Evolutionary conservation across 1,140 invertebrate species (phyloP).

Genomic region (Caenorhabditis elegans): WBcel235 BX284604.4:12095001-12095500

Average conservation of each 20-base stretch:
- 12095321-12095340: slow-evolving; percentile 72
- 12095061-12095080: slow-evolving; percentile 70
- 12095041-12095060: slow-evolving; percentile 87
- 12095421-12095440: slow-evolving; percentile 90
- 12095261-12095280: slow-evolving; percentile 83
- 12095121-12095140: slow-evolving; percentile 92
- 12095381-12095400: slow-evolving; percentile 38
- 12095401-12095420: slow-evolving; percentile 82
- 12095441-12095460: slow-evolving; percentile 93
- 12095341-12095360: slow-evolving; percentile 30
- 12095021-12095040: slow-evolving; percentile 91
- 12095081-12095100: too few species aligned
- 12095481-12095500: slow-evolving; percentile 93
- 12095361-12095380: background rate
- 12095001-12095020: slow-evolving; percentile 96
- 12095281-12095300: slow-evolving; percentile 79
- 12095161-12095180: slow-evolving; percentile 86
- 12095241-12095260: slow-evolving; percentile 75
- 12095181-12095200: slow-evolving; percentile 87
- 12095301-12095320: slow-evolving; percentile 71
- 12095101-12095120: slow-evolving; percentile 92
- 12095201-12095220: slow-evolving; percentile 89
- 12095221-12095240: slow-evolving; percentile 94
- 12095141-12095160: slow-evolving; percentile 85
- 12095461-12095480: slow-evolving; percentile 86